Conservation (phyloP, 2,113 vertebrate species). For the Periophthalmus modestus region DNA sequence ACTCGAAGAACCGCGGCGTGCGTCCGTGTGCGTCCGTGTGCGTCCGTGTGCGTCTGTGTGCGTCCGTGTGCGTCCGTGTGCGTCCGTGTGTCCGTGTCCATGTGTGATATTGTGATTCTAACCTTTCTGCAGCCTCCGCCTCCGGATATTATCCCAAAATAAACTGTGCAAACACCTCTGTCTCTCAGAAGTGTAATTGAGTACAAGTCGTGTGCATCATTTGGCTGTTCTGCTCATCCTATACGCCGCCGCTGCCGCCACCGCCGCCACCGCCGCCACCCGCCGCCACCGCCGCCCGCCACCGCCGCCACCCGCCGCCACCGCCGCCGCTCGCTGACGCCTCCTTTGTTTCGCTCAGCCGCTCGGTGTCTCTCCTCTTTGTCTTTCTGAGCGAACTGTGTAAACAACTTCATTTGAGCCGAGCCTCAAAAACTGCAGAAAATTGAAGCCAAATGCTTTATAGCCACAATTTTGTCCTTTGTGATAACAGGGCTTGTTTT, state of each 20-base stretch:
- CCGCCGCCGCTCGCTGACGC: conserved; percentile 26
- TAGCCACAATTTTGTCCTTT: conserved; percentile 62
- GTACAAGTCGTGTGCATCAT: conserved; percentile 30
- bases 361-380: conserved; percentile 48
- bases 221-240: conserved; percentile 49
- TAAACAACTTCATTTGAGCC: conserved; percentile 71
- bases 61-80: neutral
- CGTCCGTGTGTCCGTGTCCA: conserved; percentile 19
- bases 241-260: conserved; percentile 24
- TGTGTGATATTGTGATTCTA: conserved; percentile 31
- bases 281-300: too few relatives aligned
- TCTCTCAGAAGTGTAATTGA: conserved; percentile 43
- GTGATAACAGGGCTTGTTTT: conserved; percentile 61
- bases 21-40: too few relatives aligned
- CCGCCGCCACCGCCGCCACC: too few relatives aligned
- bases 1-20: neutral
- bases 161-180: conserved; percentile 10
- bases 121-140: neutral
- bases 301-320: too few relatives aligned
- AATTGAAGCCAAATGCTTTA: conserved; percentile 60
- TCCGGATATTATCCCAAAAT: conserved; percentile 16
- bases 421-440: conserved; percentile 49
- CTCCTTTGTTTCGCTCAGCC: conserved; percentile 55
- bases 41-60: too few relatives aligned
- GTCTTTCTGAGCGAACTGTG: conserved; percentile 62